Base-by-base conservation (phyloP, 1,140 invertebrate genomes). In the Euborellia annulipes region DNA sequence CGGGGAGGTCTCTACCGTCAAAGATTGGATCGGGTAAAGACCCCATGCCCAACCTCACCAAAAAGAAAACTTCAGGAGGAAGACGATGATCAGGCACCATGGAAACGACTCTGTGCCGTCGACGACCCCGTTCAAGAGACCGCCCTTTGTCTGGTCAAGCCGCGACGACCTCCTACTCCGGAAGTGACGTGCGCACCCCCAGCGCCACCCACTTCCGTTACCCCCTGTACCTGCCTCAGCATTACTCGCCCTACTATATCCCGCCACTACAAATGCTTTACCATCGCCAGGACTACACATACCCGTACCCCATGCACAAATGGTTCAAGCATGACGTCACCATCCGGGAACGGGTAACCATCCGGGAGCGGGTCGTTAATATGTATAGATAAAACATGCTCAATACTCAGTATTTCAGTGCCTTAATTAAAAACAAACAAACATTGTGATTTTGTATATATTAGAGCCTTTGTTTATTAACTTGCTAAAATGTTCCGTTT, bases 1-100 rank as follows among this genome's bases (percentile, higher is more conserved):
- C 38, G 44, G 20, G 57, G 59, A 16, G 62, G 61, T 3, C 55
- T 61, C 27, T 55, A 58, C 3, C 50, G 66, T 7, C 65, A 67
- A 42, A 49, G 65, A 16, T 46, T 67, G 0, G 60, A 58, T 0
- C 52, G 62, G 11, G 44, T 52, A 1, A 57, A 52, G 38, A 58
- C 61, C 19, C 11, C 8, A 27, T 27, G 23, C 11, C 23, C 23
- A 27, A 27, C 23, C 4, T 27, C 23, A 27, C 23, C 23, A 4
- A 27, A 27, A 27, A 4, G 23, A 11, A 27, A 27, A 27, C 23
- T 27, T 4, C 4, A 6, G 4, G 23, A 27, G 11, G 23, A 27
- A 4, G 23, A 27, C 4, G 4, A 6, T 4, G 9, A 22, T 6
- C 16, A 3, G 8, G 20, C 7, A 9, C 40, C 20, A 7, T 3